These are phyloP conservation scores for Trachymyrmex septentrionalis DNA, from an alignment of 1,140 invertebrate species.

Conservation along the genomic window DNA sequence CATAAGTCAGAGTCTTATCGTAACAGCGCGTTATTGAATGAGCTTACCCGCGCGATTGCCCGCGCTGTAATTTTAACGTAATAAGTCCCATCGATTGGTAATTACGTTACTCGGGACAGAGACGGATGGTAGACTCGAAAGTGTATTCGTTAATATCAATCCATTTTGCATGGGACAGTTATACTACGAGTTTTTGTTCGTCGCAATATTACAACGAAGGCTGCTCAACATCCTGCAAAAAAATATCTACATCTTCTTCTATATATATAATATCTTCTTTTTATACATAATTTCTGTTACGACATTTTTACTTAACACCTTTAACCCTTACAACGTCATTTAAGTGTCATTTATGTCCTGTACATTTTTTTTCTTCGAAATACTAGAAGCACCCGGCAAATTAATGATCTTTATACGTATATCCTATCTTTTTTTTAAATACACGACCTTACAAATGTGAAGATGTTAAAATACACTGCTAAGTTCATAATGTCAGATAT, in stretches of 20 bases:
- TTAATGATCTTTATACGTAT: no score
- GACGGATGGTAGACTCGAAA: slow-evolving; percentile 24
- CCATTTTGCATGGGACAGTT: slow-evolving; percentile 20
- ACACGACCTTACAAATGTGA: no score
- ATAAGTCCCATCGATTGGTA: slow-evolving; percentile 48
- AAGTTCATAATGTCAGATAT: no score
- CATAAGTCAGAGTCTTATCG: slow-evolving; percentile 53
- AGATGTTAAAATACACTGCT: no score
- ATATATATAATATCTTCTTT: no score
- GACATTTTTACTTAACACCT: neutral
- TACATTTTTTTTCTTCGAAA: no score
- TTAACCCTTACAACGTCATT: no score
- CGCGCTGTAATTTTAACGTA: slow-evolving; percentile 58
- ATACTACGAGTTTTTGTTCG: neutral
- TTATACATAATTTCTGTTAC: no score
- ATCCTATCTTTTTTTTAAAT: no score
- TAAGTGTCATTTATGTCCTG: no score
- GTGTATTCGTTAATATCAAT: slow-evolving; percentile 41
- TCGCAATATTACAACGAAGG: neutral
- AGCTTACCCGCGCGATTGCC: slow-evolving; percentile 42
- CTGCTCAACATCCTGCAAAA: neutral
- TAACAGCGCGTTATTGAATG: slow-evolving; percentile 56
- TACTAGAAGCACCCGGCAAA: no score
- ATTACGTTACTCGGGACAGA: slow-evolving; percentile 54
- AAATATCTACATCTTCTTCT: no score